Percentiles rank a stretch among this genome's conserved stretches.
Conservation (phyloP, 2,888 invertebrate species). For the Cheilosia scutellata region DNA sequence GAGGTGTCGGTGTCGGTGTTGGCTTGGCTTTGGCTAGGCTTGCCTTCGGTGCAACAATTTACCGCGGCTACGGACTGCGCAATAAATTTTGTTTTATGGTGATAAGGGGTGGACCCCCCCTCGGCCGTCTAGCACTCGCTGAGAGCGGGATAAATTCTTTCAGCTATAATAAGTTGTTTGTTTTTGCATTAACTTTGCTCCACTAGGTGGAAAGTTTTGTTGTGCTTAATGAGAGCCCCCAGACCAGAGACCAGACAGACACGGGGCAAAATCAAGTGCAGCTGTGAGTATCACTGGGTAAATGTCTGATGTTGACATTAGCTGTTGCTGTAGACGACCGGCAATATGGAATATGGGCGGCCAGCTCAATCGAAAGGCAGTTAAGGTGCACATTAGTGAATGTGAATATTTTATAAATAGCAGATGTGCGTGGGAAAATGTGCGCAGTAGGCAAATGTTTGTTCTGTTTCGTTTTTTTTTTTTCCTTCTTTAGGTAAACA, state of each 20-base stretch:
- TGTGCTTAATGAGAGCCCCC: neutral
- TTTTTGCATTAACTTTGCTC: conserved; percentile 5
- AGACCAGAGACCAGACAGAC: neutral
- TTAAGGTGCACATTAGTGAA: conserved; percentile 20
- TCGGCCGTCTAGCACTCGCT: neutral
- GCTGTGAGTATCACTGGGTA: no score
- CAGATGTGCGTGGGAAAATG: no score
- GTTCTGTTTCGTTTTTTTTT: no score
- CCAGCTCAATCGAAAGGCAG: conserved; percentile 21
- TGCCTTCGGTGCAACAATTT: neutral
- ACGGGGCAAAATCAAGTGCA: neutral
- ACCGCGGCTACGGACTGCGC: neutral
- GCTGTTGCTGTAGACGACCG: neutral
- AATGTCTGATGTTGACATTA: neutral
- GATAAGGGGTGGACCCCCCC: conserved; percentile 29
- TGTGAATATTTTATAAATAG: no score
- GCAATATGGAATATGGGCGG: neutral
- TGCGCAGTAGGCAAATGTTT: neutral
- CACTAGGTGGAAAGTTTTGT: neutral
- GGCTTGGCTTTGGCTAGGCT: no score
- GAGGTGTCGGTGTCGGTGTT: neutral
- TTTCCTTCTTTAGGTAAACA: no score
- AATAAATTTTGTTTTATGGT: conserved; percentile 10
- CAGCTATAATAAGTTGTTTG: neutral
- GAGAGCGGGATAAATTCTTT: conserved; percentile 14